Evolutionary conservation across 1,140 invertebrate species (phyloP), one percentile per base, ranked within the genome.

Genomic region (Tetranychus cinnabarinus): DNA sequence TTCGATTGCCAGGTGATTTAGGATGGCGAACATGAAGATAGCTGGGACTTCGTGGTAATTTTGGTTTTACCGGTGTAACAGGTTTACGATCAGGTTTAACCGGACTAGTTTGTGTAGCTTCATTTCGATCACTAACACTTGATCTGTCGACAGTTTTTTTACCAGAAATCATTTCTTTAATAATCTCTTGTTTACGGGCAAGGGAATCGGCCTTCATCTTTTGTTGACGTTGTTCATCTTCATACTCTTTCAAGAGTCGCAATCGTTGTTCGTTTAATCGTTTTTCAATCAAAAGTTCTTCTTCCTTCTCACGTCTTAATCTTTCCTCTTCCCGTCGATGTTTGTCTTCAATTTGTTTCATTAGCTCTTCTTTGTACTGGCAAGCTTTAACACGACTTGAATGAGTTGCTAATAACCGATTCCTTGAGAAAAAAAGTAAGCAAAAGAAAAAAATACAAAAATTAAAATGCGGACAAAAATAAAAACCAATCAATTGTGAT

Each of bases 291-390:
- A 35, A 23, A 36, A 10, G 33, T 12, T 63, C 62, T 39, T 56
- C 48, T 13, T n/a, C 39, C 37, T n/a, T n/a, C 3, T 48, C 33
- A 1, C 35, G 46, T 54, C 48, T 33, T 37, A 36, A 47, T 35
- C 58, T 34, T 23, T 35, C 8, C 39, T 58, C 23, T 45, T 62
- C 52, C 6, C 7, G 33, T 12, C 3, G 46, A 36, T 64, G 56
- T 23, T 64, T 64, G 10, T 64, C 63, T 62, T 63, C 58, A 46
- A 60, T 60, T 47, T 63, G 62, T 35, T 57, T 56, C 2, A 55
- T 23, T 10, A 63, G 23, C 23, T 63, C 62, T 37, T 50, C 13
- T 1, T 58, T 33, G 42, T 63, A 63, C 23, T 60, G 37, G 5
- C 33, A 50, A 31, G 37, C 56, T 52, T 56, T 60, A 12, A 45